phyloP scores from a whole-genome alignment of 2,797 vertebrate genomes.

The Amblyopsis hoosieri region DNA sequence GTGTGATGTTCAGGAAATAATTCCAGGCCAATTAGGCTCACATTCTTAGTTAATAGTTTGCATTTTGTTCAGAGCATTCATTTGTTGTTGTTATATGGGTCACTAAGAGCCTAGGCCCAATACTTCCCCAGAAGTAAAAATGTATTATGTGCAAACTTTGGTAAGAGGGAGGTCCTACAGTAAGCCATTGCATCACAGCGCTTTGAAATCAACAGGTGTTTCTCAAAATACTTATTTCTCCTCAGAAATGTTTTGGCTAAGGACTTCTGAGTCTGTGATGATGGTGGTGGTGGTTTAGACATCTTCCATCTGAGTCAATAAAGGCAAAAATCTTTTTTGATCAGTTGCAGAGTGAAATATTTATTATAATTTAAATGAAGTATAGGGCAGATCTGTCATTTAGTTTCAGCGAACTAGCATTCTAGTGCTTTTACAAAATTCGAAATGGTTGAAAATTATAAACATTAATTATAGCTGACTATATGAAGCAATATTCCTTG shows the following conservation, averaged over 20 bases:
- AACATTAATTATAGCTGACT: too few relatives aligned
- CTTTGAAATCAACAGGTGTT: constrained; percentile 75
- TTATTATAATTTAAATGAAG: neutral
- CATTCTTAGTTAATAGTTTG: constrained; percentile 11
- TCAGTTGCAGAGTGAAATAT: neutral
- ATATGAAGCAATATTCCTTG: too few relatives aligned
- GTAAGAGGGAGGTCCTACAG: constrained; percentile 46
- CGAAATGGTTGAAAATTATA: neutral
- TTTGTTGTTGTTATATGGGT: constrained; percentile 41
- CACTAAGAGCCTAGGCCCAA: constrained; percentile 49
- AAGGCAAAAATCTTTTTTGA: neutral
- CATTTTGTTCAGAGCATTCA: too few relatives aligned
- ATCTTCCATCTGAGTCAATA: neutral
- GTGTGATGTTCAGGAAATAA: neutral
- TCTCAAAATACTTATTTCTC: constrained; percentile 54
- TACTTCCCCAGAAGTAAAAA: constrained; percentile 47
- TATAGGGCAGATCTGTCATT: too few relatives aligned
- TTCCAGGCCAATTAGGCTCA: constrained; percentile 9
- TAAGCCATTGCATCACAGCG: constrained; percentile 67
- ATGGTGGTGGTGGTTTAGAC: constrained; percentile 6
- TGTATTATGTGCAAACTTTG: constrained; percentile 50
- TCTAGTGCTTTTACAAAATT: neutral
- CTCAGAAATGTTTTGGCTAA: constrained; percentile 51
- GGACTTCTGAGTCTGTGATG: constrained; percentile 31
- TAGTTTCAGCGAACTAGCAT: neutral